Base-by-base conservation (phyloP, 2,888 invertebrate species). In the Orchesella flavescens region DNA sequence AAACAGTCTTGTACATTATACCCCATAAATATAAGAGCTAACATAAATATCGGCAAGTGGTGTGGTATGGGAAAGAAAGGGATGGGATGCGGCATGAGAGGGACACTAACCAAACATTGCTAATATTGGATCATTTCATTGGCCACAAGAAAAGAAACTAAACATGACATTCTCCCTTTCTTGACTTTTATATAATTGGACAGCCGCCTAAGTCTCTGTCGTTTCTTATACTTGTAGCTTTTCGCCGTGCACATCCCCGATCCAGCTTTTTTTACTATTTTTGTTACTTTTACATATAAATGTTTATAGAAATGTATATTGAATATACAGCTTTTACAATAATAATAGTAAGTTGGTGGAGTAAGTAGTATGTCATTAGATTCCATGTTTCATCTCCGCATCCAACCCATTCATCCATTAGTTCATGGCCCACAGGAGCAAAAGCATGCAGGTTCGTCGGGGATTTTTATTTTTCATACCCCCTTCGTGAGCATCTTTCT, bases 111-210 rank as follows among this genome's bases (percentile, higher is more conserved):
- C 53, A 53, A 17, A 57, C 57, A 57, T 19, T 57, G 57, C 19
- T 57, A 57, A 53, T 53, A 53, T 53, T 53, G 53, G 53, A 53
- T n/a, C 57, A 57, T 57, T 57, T 19, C 13, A 9, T 49, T 57
- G 55, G 59, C 55, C 66, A 55, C 75, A 66, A 15, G 68, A 68
- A 49, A 13, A 43, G 46, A 46, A 49, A 49, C 19, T 17, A 66
- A 49, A 68, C 66, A 66, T 44, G 66, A 44, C 66, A 17, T 65
- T 24, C 19, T 43, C n/a, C 19, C 63, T 43, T 24, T 63, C 61
- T 78, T 63, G 17, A 65, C 79, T 72, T 66, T 72, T 34, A 79
- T 55, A 65, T 72, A 79, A 79, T 79, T 79, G 79, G 65, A 55
- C 66, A 79, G 65, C 53, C 43, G 66, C 53, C 55, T 53, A 46